A percentile compares a stretch with the other conserved stretches of the same genome.
Conservation (phyloP, 2,113 vertebrate genomes). For the Heterotilapia buettikoferi region DNA sequence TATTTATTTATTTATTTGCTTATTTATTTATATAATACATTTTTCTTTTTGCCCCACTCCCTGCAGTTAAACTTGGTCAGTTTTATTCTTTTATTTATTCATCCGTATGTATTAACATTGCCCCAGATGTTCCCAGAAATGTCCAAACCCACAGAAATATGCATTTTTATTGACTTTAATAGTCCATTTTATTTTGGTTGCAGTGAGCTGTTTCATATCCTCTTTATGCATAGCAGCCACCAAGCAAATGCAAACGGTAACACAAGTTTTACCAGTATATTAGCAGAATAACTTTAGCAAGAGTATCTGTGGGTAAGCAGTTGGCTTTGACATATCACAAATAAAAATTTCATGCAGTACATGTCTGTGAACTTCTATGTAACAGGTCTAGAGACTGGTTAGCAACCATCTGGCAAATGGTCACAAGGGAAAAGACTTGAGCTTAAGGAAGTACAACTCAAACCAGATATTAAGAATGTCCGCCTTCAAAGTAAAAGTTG, state of each 20-base stretch:
- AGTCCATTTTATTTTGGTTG: not conserved
- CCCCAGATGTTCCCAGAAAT: not conserved
- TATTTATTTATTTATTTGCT: not conserved
- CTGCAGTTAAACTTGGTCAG: not conserved
- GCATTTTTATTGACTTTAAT: not conserved
- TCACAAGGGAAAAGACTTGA: not conserved
- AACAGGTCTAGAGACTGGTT: not conserved
- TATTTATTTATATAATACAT: not conserved
- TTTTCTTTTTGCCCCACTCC: not conserved
- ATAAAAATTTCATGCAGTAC: not conserved
- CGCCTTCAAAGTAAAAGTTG: not conserved
- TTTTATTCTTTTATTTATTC: not conserved
- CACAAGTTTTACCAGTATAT: not conserved
- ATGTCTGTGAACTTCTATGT: not conserved
- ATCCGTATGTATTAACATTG: not conserved
- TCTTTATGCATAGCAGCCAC: not conserved
- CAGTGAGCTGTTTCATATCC: not conserved
- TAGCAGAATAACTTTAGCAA: not conserved
- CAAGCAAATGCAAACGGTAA: not conserved
- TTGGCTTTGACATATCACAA: not conserved
- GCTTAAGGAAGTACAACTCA: not conserved
- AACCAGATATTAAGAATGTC: not conserved
- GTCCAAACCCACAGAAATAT: not conserved
- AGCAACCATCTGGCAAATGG: not conserved
- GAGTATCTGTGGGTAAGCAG: not conserved